Evolutionary conservation across 2,797 vertebrate genomes (phyloP), one percentile per base, ranked within the genome.

Genomic region (Acanthurus lineatus): DNA sequence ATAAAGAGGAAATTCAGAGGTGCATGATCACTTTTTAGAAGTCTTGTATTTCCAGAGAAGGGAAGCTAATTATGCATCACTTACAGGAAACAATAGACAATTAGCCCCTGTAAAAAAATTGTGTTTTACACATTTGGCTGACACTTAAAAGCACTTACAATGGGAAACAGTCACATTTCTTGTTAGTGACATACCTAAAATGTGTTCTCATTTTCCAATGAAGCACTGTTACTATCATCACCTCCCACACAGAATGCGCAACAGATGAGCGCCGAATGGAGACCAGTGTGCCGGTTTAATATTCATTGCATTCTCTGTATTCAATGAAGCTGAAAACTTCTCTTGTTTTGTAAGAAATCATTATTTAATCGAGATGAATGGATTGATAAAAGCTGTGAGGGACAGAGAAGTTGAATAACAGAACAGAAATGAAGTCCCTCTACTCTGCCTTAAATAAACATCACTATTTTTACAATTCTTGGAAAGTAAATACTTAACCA

Each of bases 11-110:
- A 69, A 28, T 66, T 70, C 14, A 72, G 61, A 76, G 61, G 35
- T 76, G 28, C n/a, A 67, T 76, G 70, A 32, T 49, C 42, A 52
- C 32, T 42, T 82, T 28, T 69, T 73, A 79, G 61, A 76, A 67
- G 45, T 69, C 49, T 61, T 59, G 6, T 51, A 64, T 73, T 76
- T 59, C 72, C 38, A 38, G 60, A 72, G 25, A 69, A 72, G 12
- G 62, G 74, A 79, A 84, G 52, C 52, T 42, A 47, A 67, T 45
- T 19, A 62, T 75, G 85, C 80, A 78, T 86, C 53, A 42, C 81
- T 76, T 84, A 86, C 85, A 81, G 72, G 52, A 82, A 78, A 78
- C 76, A 72, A 73, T 80, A 42, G 11, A 87, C 82, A 76, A 54
- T 54, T 49, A 25, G 40, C 85, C 84, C 28, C 79, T 78, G 90